These are phyloP conservation scores for Astropecten irregularis DNA, from an alignment of 53 echinoderm and acorn worm genomes.

Conservation along the genomic window DNA sequence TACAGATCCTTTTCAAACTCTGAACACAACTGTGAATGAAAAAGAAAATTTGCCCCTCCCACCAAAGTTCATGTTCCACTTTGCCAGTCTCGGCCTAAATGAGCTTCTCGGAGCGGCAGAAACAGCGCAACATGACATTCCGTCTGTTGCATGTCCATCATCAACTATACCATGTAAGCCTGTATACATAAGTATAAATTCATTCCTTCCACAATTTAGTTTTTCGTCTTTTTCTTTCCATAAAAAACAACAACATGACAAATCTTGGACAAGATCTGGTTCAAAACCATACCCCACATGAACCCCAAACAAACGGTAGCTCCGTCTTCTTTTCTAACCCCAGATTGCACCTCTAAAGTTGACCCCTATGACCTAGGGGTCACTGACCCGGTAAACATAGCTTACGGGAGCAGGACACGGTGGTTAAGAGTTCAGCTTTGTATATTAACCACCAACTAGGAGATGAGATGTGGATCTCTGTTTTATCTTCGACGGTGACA, in stretches of 20 bases:
- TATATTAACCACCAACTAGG: background rate
- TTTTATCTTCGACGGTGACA: background rate
- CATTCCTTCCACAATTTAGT: no score
- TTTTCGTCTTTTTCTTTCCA: no score
- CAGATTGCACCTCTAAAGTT: conserved; percentile 1
- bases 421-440: conserved; percentile 35
- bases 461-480: background rate
- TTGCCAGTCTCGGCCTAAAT: no score
- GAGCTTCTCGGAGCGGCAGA: no score
- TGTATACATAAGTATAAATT: conserved; percentile 12
- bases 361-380: conserved; percentile 29
- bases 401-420: no score
- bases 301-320: background rate
- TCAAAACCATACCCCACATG: background rate
- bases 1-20: no score
- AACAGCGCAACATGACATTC: no score
- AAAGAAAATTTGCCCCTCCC: no score
- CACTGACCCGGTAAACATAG: conserved; percentile 49
- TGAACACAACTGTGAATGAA: no score
- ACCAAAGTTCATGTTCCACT: no score
- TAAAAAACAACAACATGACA: no score
- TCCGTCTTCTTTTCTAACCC: background rate
- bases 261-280: conserved; percentile 14
- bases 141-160: conserved; percentile 27
- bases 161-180: background rate